phyloP scores from a whole-genome alignment of 1,140 invertebrate species.

The Caligus rogercresseyi region DNA sequence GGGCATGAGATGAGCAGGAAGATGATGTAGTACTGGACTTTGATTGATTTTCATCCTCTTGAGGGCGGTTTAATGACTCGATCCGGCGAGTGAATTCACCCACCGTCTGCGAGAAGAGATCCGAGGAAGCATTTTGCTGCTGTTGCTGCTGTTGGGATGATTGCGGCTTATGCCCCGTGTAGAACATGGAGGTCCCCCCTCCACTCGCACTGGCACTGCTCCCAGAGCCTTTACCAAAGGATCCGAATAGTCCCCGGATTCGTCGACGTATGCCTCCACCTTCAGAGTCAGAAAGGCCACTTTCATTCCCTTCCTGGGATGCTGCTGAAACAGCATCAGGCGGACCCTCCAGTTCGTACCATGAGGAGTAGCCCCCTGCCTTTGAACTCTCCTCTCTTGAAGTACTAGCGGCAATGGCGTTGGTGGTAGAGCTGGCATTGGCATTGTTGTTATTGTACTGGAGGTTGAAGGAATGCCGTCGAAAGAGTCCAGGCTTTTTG shows the following conservation, averaged over 20 bases:
- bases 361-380: constrained; percentile 18
- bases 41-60: constrained; percentile 1
- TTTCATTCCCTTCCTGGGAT: constrained; percentile 17
- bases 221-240: constrained; percentile 25
- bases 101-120: neutral
- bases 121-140: neutral
- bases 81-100: constrained; percentile 7
- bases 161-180: no score
- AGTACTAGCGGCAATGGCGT: neutral
- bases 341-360: constrained; percentile 7
- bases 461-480: constrained; percentile 15
- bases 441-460: neutral
- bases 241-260: constrained; percentile 24
- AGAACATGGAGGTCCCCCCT: neutral
- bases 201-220: neutral
- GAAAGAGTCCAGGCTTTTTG: neutral
- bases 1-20: neutral
- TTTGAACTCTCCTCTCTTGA: neutral
- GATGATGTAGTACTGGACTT: neutral
- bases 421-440: neutral
- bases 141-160: no score
- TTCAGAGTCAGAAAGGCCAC: constrained; percentile 4
- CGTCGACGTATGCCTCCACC: constrained; percentile 16
- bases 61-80: neutral
- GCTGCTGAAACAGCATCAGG: constrained; percentile 13